A percentile compares a stretch with the other conserved stretches of the same genome.
Conservation (phyloP, 30 jellyfish, hydroid and myxozoan genomes). For the Mastigias papua region DNA sequence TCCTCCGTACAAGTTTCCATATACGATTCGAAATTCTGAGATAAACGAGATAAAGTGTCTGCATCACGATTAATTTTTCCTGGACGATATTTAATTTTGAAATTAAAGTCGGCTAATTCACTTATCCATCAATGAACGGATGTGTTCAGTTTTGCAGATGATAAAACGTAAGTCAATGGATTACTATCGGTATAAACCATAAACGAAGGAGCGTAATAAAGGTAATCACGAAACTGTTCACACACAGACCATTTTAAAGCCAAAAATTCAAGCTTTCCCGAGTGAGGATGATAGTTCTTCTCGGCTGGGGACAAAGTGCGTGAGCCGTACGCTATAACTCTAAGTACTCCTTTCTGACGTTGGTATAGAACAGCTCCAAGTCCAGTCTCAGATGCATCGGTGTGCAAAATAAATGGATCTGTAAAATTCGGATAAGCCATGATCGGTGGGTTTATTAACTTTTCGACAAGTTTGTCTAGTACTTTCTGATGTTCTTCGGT, state of each 20-base stretch:
- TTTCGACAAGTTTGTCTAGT: neutral
- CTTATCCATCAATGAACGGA: constrained; percentile 36
- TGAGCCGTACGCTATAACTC: constrained; percentile 44
- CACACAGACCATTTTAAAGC: constrained; percentile 46
- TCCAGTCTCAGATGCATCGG: constrained; percentile 62
- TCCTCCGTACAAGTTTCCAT: constrained; percentile 39
- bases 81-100: constrained; percentile 44
- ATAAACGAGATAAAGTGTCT: constrained; percentile 28
- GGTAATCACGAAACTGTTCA: constrained; percentile 33
- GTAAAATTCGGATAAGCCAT: constrained; percentile 56
- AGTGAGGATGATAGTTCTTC: constrained; percentile 40
- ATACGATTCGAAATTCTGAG: constrained; percentile 15
- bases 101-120: constrained; percentile 36
- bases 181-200: constrained; percentile 16
- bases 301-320: constrained; percentile 46
- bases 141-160: constrained; percentile 43
- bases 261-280: constrained; percentile 50
- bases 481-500: too few relatives aligned
- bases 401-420: constrained; percentile 24
- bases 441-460: constrained; percentile 24
- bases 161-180: constrained; percentile 19
- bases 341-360: neutral
- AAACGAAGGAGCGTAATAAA: constrained; percentile 33
- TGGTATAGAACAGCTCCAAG: constrained; percentile 53
- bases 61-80: constrained; percentile 37